A percentile compares a stretch with the other conserved stretches of the same genome.
Evolutionary conservation across 2,797 vertebrate species (phyloP).

Genomic region (Sternarchorhynchus goeldii): DNA sequence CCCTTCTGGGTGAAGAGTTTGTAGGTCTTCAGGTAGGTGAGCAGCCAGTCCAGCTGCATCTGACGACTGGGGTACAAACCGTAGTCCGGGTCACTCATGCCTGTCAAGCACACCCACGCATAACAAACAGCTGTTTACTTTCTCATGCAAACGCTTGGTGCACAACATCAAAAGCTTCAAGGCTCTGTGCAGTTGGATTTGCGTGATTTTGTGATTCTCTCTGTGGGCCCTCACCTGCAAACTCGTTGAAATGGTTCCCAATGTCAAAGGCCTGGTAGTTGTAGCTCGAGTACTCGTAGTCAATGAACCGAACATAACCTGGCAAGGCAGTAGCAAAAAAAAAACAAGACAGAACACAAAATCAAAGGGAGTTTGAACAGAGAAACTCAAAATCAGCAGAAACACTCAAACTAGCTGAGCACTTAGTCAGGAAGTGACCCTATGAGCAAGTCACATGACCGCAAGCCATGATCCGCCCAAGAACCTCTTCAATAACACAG

Average conservation of each 20-base stretch:
- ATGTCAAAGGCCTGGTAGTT: constrained; percentile 99
- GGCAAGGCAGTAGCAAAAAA: not conserved
- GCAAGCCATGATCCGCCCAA: not conserved
- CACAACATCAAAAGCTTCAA: not conserved
- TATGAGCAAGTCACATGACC: too few relatives aligned
- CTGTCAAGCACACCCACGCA: constrained; percentile 64
- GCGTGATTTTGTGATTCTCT: not conserved
- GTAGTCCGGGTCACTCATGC: constrained; percentile 90
- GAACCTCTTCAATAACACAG: not conserved
- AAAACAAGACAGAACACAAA: constrained; percentile 14
- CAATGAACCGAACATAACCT: constrained; percentile 91
- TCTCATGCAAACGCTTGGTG: not conserved
- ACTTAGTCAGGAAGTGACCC: not conserved
- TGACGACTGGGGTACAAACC: constrained; percentile 81
- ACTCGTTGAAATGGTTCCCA: constrained; percentile 98
- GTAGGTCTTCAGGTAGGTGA: constrained; percentile 87
- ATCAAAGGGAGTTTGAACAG: not conserved
- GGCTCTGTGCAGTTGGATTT: not conserved
- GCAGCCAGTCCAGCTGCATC: constrained; percentile 91
- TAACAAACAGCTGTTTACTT: not conserved
- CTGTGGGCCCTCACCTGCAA: constrained; percentile 82
- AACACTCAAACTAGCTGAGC: not conserved
- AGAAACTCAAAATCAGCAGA: not conserved
- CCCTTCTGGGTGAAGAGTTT: constrained; percentile 76
- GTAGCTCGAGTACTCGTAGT: constrained; percentile 96